A percentile compares a stretch with the other conserved stretches of the same genome.
phyloP scores from a whole-genome alignment of 2,113 vertebrate species.

The Cinclus mexicanus region DNA sequence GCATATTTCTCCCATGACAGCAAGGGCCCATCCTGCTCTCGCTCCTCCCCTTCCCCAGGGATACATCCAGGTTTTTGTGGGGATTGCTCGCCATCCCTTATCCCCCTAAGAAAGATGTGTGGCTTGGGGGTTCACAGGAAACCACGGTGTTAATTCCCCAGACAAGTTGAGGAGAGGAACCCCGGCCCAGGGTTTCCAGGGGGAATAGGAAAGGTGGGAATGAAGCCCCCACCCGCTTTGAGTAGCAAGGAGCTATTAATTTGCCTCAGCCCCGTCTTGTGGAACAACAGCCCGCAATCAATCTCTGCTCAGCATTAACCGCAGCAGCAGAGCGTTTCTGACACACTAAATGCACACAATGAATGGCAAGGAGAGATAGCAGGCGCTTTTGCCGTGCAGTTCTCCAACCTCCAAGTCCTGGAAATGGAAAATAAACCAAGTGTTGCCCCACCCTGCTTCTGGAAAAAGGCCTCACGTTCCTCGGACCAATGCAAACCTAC shows the following conservation, averaged over 20 bases:
- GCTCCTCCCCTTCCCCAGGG: fast-evolving
- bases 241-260: conserved; percentile 21
- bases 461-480: not conserved
- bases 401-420: not conserved
- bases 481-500: not conserved
- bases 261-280: not conserved
- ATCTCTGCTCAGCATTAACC: conserved; percentile 46
- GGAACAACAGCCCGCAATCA: conserved; percentile 4
- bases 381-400: fast-evolving
- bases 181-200: not conserved
- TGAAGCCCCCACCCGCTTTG: not conserved
- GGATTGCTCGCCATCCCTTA: fast-evolving
- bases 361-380: not conserved
- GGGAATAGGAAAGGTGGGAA: not conserved
- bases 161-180: not conserved
- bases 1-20: not conserved
- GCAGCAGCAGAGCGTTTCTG: conserved; percentile 44
- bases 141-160: not conserved
- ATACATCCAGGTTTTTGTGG: not conserved
- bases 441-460: not conserved
- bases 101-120: fast-evolving
- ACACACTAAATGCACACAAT: not conserved
- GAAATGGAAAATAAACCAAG: not conserved
- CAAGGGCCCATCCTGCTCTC: fast-evolving
- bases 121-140: not conserved